Evolutionary conservation across 2,797 vertebrate genomes (phyloP), one percentile per base, ranked within the genome.

Genomic region (Cephalopachus bancanus): DNA sequence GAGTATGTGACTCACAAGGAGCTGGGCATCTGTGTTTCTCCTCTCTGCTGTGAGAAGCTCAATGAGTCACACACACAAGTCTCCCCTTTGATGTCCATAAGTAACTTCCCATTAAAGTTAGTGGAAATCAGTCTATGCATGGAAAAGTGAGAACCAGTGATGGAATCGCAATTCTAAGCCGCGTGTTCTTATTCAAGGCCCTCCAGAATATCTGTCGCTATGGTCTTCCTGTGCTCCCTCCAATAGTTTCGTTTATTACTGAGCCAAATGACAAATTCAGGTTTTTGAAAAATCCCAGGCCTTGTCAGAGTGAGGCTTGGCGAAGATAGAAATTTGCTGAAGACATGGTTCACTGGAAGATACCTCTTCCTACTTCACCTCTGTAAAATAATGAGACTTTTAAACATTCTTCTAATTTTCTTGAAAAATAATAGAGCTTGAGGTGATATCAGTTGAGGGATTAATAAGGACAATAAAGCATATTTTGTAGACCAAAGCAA

Each of bases 381-480:
- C n/a, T 33, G 0, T 53, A 51, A 89, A 85, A 96, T 83, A 83
- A 94, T 15, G 53, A 95, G 67, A 16, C 64, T 72, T 84, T 88
- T 85, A 26, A 87, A 93, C 78, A 75, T 72, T 1, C 59, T 53
- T 94, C 79, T 89, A 59, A 91, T 91, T 96, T 94, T 75, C 95
- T 79, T 91, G 93, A 76, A 79, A 94, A 91, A 64, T 88, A 87
- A 76, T 69, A 55, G 91, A 55, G 10, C 79, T 84, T 91, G 91
- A 26, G 49, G 78, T 26, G 55, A 15, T 79, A 16, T 44, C 80
- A n/a, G 67, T 12, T 83, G 89, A 92, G 91, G 93, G 57, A 93
- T 93, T 78, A 92, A 51, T 71, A 89, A 96, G 76, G 89, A 89
- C 93, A 55, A 57, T 64, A 81, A 92, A 96, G 89, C 94, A 30